Percentiles rank a stretch among this genome's conserved stretches.
Conservation (phyloP, 2,888 invertebrate genomes). For the Trissolcus japonicus region DNA sequence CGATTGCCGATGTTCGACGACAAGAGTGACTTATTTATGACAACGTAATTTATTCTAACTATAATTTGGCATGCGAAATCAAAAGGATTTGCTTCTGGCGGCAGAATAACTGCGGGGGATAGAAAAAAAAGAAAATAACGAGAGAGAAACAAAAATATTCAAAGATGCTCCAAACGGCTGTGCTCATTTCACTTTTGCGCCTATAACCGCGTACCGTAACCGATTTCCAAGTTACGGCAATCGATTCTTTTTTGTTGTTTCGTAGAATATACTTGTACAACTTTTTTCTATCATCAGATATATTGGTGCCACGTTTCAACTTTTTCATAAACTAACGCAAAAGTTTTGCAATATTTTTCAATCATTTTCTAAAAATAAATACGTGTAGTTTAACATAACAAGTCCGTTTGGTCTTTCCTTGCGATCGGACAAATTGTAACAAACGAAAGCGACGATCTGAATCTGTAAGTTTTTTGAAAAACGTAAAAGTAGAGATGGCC, state of each 20-base stretch:
- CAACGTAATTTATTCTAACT: slow-evolving; percentile 1
- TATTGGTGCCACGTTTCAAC: slow-evolving; percentile 24
- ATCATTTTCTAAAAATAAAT: too few relatives aligned
- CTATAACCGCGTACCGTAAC: slow-evolving; percentile 21
- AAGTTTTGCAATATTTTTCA: too few relatives aligned
- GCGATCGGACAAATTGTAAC: too few relatives aligned
- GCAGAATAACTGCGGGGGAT: slow-evolving; percentile 25
- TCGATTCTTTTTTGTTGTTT: slow-evolving; percentile 12
- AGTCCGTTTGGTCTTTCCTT: too few relatives aligned
- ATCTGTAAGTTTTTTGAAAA: too few relatives aligned
- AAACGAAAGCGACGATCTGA: too few relatives aligned
- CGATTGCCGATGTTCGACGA: not conserved
- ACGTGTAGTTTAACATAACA: too few relatives aligned
- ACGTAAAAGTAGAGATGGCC: not conserved
- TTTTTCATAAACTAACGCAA: too few relatives aligned
- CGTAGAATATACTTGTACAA: slow-evolving; percentile 18
- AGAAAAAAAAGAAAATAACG: not conserved
- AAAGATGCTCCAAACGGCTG: slow-evolving; percentile 53
- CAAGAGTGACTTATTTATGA: slow-evolving; percentile 1
- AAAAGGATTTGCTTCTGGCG: slow-evolving; percentile 38
- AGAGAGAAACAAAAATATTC: slow-evolving; percentile 13
- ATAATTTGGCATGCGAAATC: not conserved
- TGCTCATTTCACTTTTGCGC: slow-evolving; percentile 51
- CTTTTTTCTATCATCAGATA: slow-evolving; percentile 32
- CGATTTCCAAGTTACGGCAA: slow-evolving; percentile 11